phyloP scores from a whole-genome alignment of 2,113 vertebrate genomes.

The Apteryx mantelli region DNA sequence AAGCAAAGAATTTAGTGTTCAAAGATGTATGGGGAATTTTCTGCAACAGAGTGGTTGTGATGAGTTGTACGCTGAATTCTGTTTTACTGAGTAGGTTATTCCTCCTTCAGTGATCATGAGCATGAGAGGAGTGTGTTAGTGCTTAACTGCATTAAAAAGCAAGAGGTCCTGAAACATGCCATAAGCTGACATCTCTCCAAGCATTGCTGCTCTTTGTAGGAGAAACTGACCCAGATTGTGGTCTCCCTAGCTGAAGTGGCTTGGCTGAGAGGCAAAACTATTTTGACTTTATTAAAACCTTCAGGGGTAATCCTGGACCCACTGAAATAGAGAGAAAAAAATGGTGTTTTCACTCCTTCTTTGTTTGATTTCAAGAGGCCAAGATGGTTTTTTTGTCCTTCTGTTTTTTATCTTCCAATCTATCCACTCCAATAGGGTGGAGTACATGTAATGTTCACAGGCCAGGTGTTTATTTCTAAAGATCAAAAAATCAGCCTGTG shows the following conservation, averaged over 20 bases:
- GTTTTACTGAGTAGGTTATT: neutral
- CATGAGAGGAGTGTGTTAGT: neutral
- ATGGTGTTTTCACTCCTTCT: neutral
- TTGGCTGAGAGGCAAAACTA: neutral
- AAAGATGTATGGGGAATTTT: neutral
- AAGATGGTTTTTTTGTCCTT: neutral
- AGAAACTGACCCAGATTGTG: neutral
- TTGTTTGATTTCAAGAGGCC: neutral
- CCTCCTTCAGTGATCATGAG: neutral
- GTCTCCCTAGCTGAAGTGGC: neutral
- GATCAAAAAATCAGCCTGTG: neutral
- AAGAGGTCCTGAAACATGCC: neutral
- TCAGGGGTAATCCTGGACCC: neutral
- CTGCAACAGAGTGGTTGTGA: neutral
- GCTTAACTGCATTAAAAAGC: neutral
- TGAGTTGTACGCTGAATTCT: neutral
- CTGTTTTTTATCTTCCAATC: neutral
- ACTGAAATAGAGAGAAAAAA: neutral
- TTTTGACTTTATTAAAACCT: neutral
- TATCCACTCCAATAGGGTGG: neutral
- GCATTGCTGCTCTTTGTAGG: neutral
- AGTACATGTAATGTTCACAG: neutral
- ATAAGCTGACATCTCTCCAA: neutral
- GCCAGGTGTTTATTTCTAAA: neutral
- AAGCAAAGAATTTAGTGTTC: constrained; percentile 32